Evolutionary conservation across 2,113 vertebrate genomes (phyloP).

Genomic region (Semicossyphus pulcher): DNA sequence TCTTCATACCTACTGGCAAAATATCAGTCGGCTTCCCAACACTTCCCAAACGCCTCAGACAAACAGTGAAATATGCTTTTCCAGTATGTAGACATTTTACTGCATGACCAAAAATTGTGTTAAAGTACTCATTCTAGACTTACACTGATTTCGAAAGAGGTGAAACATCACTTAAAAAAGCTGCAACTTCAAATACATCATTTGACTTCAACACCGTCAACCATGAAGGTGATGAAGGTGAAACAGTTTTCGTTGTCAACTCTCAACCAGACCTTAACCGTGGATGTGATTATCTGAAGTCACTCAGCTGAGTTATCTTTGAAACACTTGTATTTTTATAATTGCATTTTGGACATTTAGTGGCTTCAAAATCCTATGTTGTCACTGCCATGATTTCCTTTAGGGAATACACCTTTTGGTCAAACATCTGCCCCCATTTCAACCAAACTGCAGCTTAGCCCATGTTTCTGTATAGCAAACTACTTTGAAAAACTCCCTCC

Average conservation of each 20-base stretch:
- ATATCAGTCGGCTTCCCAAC: no score
- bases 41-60: no score
- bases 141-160: no score
- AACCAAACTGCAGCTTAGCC: not conserved
- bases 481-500: not conserved
- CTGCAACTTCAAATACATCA: not conserved
- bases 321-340: not conserved
- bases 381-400: not conserved
- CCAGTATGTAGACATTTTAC: no score
- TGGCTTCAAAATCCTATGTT: not conserved
- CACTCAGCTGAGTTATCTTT: not conserved
- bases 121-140: no score
- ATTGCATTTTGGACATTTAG: not conserved
- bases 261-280: not conserved
- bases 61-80: no score
- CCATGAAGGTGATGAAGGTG: not conserved
- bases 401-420: not conserved
- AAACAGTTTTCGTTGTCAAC: not conserved
- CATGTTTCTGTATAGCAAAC: conserved; percentile 9
- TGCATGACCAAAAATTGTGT: no score
- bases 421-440: not conserved
- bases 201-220: not conserved
- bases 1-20: no score
- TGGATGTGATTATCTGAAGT: no score
- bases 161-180: no score